Base-by-base conservation (phyloP, 1,140 invertebrate species). In the Listronotus oregonensis region DNA sequence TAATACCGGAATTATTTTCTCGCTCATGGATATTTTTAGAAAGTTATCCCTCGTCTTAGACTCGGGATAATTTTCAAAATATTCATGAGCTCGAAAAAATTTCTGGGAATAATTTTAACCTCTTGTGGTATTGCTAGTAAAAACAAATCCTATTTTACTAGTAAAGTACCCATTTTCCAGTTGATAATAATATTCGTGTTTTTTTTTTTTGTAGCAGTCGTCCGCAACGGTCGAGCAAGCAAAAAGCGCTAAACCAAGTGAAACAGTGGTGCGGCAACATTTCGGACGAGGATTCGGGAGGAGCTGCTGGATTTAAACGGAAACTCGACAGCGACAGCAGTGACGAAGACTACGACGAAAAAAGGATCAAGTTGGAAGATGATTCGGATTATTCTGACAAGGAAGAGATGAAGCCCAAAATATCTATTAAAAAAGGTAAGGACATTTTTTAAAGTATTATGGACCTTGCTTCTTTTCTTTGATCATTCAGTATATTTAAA, bases 241-340 rank as follows among this genome's bases (percentile, higher is more conserved):
- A 87, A 40, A 90, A 90, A 71, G 91, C 90, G 0, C 83, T 92
- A 79, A 88, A 90, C 79, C 89, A 91, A 77, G 90, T 93, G n/a
- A 92, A 92, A 73, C 86, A 88, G 64, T 93, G 91, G 91, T 89
- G 87, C 75, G 89, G 88, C 14, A 82, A 84, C 7, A 85, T 85
- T 77, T 86, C 85, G 21, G 86, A 88, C n/a, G 80, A 82, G 56
- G 84, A 86, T 21, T 76, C 77, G 61, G 79, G 69, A n/a, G 57
- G 61, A 5, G 9, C 17, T 21, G 62, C 42, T 9, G 42, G 57
- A 10, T 34, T 31, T 9, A 75, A 77, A 64, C 54, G 62, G n/a
- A 73, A 44, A 40, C 71, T n/a, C 71, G 63, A 57, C 52, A 71
- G 75, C 54, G 84, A 80, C 1, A 84, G 85, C 34, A 81, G 78